Conservation (phyloP, 2,797 vertebrate genomes). For the Helarctos malayanus region DNA sequence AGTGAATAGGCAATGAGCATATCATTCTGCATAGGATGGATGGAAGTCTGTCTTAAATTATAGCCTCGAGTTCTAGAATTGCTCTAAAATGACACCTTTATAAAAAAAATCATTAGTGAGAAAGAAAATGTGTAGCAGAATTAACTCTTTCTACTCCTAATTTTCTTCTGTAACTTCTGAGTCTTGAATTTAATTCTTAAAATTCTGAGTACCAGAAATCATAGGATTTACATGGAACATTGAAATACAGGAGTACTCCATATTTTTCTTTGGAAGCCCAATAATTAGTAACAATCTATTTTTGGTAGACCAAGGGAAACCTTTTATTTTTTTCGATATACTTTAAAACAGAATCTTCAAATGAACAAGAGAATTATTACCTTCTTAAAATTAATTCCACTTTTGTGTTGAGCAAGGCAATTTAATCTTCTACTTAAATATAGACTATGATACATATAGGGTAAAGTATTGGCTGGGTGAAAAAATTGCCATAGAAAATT, state of each 20-base stretch:
- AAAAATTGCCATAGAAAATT: neutral
- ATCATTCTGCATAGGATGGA: neutral
- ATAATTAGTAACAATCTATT: neutral
- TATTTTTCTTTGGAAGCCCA: neutral
- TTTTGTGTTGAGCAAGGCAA: neutral
- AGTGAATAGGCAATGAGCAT: neutral
- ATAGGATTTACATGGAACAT: neutral
- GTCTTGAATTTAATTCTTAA: neutral
- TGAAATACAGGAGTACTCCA: neutral
- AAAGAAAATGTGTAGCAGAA: neutral
- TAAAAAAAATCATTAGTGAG: neutral
- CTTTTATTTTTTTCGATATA: neutral
- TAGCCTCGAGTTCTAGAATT: neutral
- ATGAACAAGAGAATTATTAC: neutral
- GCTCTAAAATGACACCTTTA: neutral
- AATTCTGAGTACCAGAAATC: neutral
- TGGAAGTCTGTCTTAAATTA: neutral
- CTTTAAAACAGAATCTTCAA: neutral
- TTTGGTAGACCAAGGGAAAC: neutral
- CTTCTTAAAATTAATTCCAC: neutral
- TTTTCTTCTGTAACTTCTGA: slow-evolving; percentile 36
- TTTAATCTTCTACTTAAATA: neutral
- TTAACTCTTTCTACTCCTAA: neutral
- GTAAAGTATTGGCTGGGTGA: neutral
- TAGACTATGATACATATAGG: neutral